Conservation (phyloP, 64 coral and sea anemone species). For the Stichodactyla helianthus region DNA sequence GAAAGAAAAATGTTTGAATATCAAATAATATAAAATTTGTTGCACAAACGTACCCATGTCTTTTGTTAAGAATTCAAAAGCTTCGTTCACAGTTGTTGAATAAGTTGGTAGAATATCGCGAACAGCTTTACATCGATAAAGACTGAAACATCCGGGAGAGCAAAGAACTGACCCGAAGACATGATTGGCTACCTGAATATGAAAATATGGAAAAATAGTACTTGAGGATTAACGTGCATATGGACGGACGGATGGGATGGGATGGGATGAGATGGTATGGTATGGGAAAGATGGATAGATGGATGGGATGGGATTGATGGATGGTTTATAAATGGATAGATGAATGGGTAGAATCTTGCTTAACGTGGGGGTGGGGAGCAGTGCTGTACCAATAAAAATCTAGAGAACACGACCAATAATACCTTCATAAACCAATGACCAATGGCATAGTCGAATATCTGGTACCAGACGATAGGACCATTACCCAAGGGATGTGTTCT, state of each 20-base stretch:
- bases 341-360: too few relatives aligned
- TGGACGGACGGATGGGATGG: too few relatives aligned
- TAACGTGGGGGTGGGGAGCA: too few relatives aligned
- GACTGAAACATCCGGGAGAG: constrained; percentile 87
- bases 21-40: too few relatives aligned
- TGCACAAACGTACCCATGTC: constrained; percentile 72
- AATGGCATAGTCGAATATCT: constrained; percentile 93
- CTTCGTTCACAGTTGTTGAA: constrained; percentile 56
- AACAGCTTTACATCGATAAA: constrained; percentile 76
- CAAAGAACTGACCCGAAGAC: constrained; percentile 88
- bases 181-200: constrained; percentile 71
- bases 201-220: not conserved
- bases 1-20: not conserved
- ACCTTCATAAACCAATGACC: constrained; percentile 98
- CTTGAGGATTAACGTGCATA: too few relatives aligned
- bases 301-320: too few relatives aligned
- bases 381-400: too few relatives aligned
- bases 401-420: not conserved
- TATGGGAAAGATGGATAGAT: too few relatives aligned
- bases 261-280: too few relatives aligned
- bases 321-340: too few relatives aligned
- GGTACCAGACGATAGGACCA: constrained; percentile 92
- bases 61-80: constrained; percentile 81
- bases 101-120: constrained; percentile 68
- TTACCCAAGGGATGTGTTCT: constrained; percentile 70